Evolutionary conservation across 64 coral and sea anemone genomes (phyloP).

Genomic region (Pachyseris speciosa): DNA sequence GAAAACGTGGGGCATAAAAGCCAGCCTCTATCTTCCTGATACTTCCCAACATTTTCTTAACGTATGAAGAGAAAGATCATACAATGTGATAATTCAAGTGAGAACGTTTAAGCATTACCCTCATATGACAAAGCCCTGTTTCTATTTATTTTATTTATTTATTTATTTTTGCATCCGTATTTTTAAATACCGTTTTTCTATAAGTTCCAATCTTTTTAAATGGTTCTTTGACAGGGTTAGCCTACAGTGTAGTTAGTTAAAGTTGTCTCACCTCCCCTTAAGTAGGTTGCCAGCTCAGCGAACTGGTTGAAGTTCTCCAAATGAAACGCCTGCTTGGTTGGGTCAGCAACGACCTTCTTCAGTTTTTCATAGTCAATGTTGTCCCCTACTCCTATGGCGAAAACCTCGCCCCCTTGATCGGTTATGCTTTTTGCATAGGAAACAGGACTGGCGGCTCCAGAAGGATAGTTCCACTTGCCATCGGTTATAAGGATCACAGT

Average conservation of each 20-base stretch:
- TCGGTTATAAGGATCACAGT: slow-evolving; percentile 76
- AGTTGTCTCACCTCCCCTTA: slow-evolving; percentile 73
- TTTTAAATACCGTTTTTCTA: neutral
- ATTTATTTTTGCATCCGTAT: too few relatives aligned
- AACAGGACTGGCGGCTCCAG: neutral
- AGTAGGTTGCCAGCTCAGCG: slow-evolving; percentile 75
- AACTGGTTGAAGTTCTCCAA: slow-evolving; percentile 71
- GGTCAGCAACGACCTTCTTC: neutral
- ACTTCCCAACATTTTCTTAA: too few relatives aligned
- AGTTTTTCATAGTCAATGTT: slow-evolving; percentile 20
- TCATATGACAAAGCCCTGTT: too few relatives aligned
- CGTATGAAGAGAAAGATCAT: too few relatives aligned
- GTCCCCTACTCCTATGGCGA: slow-evolving; percentile 81
- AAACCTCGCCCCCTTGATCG: slow-evolving; percentile 21
- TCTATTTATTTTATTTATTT: too few relatives aligned
- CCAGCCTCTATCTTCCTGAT: too few relatives aligned
- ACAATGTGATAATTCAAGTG: too few relatives aligned
- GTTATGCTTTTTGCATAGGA: slow-evolving; percentile 1
- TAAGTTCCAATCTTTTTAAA: neutral
- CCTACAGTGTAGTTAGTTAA: too few relatives aligned
- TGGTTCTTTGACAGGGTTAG: neutral
- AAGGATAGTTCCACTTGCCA: slow-evolving; percentile 67
- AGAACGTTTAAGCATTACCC: too few relatives aligned
- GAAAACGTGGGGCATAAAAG: too few relatives aligned
- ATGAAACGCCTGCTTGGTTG: slow-evolving; percentile 57